Percentiles rank a stretch among this genome's conserved stretches.
Conservation (phyloP, 2,888 invertebrate genomes). For the Erpobdella octoculata region DNA sequence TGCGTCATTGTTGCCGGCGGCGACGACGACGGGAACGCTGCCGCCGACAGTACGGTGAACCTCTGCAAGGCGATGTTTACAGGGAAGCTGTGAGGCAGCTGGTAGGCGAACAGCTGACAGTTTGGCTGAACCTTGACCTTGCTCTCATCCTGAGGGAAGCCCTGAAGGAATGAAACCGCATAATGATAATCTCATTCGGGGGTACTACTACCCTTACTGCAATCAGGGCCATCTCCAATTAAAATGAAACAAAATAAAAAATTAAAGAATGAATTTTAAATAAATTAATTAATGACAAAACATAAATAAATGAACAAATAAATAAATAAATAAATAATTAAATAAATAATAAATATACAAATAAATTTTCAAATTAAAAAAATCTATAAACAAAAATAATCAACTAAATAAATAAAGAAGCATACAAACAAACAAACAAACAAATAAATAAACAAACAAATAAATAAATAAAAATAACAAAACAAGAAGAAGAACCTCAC, state of each 20-base stretch:
- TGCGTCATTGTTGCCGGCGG: background rate
- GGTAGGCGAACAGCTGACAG: constrained; percentile 61
- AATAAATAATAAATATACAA: too few species aligned
- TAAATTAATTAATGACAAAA: too few species aligned
- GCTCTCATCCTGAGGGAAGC: constrained; percentile 52
- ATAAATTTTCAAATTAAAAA: too few species aligned
- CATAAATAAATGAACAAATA: too few species aligned
- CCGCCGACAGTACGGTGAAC: background rate
- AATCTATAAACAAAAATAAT: too few species aligned
- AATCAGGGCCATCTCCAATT: too few species aligned
- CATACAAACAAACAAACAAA: background rate
- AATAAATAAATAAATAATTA: too few species aligned
- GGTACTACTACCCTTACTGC: too few species aligned
- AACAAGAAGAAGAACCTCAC: constrained; percentile 39
- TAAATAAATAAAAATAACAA: background rate
- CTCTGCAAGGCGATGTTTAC: constrained; percentile 36
- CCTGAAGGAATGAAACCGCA: constrained; percentile 51
- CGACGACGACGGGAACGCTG: background rate
- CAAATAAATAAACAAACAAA: background rate
- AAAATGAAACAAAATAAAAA: too few species aligned
- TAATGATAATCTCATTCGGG: too few species aligned
- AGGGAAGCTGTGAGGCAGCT: constrained; percentile 57
- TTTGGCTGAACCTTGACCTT: constrained; percentile 51
- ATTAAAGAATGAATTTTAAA: too few species aligned
- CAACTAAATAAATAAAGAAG: background rate